Evolutionary conservation across 2,113 vertebrate genomes (phyloP).

Genomic region (Uria lomvia): DNA sequence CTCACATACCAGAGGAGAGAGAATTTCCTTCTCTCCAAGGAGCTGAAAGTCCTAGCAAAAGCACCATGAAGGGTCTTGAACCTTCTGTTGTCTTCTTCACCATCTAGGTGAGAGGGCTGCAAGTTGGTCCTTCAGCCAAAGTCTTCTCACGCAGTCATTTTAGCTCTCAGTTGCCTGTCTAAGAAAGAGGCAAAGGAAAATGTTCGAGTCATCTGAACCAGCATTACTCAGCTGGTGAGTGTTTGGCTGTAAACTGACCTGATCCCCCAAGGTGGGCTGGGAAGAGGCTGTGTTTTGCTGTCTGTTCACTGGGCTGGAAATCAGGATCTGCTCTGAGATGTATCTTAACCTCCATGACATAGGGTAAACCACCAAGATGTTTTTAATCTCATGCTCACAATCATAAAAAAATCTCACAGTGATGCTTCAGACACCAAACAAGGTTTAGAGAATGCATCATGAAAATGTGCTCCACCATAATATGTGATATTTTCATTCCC

Average conservation of each 20-base stretch:
- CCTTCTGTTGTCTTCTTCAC: neutral
- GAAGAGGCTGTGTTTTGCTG: neutral
- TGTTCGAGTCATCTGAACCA: neutral
- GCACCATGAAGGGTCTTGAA: neutral
- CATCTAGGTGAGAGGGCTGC: neutral
- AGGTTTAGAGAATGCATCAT: fast-evolving
- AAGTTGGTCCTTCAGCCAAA: neutral
- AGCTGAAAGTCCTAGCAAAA: neutral
- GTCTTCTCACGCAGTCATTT: neutral
- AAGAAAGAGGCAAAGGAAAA: neutral
- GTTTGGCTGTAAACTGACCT: neutral
- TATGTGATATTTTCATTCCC: too few relatives aligned
- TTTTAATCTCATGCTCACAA: neutral
- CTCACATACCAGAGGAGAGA: neutral
- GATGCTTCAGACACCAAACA: neutral
- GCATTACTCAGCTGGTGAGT: neutral
- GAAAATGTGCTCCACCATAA: neutral
- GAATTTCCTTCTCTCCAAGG: neutral
- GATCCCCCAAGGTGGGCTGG: neutral
- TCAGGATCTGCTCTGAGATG: neutral
- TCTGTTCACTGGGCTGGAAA: neutral
- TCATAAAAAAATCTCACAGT: neutral
- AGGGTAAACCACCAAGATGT: neutral
- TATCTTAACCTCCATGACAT: neutral
- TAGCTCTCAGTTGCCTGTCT: neutral